Percentiles rank a stretch among this genome's conserved stretches.
These are phyloP conservation scores for Eurypyga helias DNA, from an alignment of 2,113 vertebrate genomes.

Conservation along the genomic window DNA sequence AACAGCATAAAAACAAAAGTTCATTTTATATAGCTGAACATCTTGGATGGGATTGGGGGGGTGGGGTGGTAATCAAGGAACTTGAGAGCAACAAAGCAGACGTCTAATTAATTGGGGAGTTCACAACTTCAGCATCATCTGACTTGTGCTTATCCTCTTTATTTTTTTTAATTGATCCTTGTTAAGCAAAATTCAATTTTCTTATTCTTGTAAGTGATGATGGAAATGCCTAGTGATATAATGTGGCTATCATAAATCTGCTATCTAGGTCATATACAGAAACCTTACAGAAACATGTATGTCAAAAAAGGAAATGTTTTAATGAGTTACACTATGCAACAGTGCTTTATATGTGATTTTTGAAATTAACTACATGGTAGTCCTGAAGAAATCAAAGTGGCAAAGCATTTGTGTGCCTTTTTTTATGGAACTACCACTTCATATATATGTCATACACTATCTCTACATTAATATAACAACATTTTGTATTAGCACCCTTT, in stretches of 20 bases:
- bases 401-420: background rate
- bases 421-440: background rate
- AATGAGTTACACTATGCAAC: background rate
- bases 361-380: background rate
- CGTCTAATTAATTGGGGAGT: background rate
- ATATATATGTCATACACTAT: background rate
- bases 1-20: constrained; percentile 25
- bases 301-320: background rate
- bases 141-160: background rate
- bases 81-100: background rate
- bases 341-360: background rate
- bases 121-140: background rate
- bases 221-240: background rate
- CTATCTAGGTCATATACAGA: background rate
- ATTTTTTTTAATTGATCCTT: background rate
- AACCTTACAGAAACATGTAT: background rate
- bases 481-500: background rate
- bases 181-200: background rate
- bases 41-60: background rate
- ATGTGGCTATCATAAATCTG: background rate
- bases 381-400: background rate
- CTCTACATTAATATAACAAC: background rate
- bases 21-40: background rate
- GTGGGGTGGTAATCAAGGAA: too few relatives aligned
- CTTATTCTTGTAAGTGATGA: background rate